phyloP scores from a whole-genome alignment of 2,888 invertebrate genomes.

The Clunio marinus region DNA sequence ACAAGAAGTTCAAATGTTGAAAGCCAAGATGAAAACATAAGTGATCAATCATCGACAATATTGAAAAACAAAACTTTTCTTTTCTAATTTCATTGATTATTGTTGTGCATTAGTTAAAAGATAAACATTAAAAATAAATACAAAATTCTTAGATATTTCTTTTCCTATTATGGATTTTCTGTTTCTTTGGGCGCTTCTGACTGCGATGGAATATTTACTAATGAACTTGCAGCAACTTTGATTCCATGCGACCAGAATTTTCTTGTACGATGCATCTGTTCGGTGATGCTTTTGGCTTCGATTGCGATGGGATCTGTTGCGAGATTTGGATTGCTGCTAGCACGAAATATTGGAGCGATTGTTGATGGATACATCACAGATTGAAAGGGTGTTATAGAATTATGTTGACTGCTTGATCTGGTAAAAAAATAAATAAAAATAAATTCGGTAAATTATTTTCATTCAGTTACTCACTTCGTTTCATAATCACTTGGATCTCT shows the following conservation, averaged over 20 bases:
- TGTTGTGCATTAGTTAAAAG: no score
- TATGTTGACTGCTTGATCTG: conserved; percentile 21
- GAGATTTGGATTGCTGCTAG: conserved; percentile 27
- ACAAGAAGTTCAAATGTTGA: no score
- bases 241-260: conserved; percentile 30
- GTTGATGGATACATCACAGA: conserved; percentile 21
- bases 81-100: no score
- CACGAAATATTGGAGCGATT: neutral
- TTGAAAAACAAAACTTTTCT: no score
- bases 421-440: neutral
- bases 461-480: neutral
- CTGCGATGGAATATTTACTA: no score
- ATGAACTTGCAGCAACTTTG: neutral
- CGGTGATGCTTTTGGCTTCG: conserved; percentile 20
- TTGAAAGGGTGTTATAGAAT: conserved; percentile 25
- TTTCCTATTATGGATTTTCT: no score
- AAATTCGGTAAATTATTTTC: neutral
- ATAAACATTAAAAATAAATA: no score
- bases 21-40: no score
- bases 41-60: no score
- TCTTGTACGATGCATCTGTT: neutral
- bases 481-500: conserved; percentile 39
- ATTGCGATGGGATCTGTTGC: conserved; percentile 7
- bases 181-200: no score
- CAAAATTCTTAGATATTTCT: no score